phyloP scores from a whole-genome alignment of 2,113 vertebrate genomes.

The Proteles cristata region DNA sequence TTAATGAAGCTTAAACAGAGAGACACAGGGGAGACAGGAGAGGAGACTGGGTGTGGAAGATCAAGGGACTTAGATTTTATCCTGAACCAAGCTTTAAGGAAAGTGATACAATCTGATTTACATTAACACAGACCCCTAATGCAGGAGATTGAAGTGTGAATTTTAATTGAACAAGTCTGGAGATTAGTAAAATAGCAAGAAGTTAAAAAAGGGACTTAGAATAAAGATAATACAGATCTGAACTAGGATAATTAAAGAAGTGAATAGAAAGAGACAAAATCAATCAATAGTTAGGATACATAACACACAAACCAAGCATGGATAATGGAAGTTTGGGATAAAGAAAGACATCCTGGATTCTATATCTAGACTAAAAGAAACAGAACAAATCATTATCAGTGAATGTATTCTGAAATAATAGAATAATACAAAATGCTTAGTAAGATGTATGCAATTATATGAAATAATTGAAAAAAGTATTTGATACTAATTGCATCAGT shows the following conservation, averaged over 20 bases:
- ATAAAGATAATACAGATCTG: not conserved
- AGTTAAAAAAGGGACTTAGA: not conserved
- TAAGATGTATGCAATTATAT: not conserved
- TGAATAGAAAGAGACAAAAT: not conserved
- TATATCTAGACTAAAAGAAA: not conserved
- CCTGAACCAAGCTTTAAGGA: not conserved
- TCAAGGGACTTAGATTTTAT: constrained; percentile 1
- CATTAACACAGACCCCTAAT: not conserved
- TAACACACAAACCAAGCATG: not conserved
- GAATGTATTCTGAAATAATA: not conserved
- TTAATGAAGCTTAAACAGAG: not conserved
- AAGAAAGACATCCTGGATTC: not conserved
- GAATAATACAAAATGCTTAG: not conserved
- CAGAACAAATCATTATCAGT: not conserved
- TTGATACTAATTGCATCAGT: not conserved
- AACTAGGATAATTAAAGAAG: not conserved
- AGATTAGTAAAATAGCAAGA: not conserved
- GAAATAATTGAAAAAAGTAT: not conserved
- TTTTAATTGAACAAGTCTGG: not conserved
- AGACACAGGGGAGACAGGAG: not conserved
- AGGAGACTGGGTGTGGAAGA: not conserved
- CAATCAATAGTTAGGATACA: not conserved
- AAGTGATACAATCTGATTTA: not conserved
- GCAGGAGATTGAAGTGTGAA: not conserved
- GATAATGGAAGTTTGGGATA: not conserved